These are phyloP conservation scores for Gasterosteus nipponicus DNA, from an alignment of 2,113 vertebrate genomes.

Conservation along the genomic window DNA sequence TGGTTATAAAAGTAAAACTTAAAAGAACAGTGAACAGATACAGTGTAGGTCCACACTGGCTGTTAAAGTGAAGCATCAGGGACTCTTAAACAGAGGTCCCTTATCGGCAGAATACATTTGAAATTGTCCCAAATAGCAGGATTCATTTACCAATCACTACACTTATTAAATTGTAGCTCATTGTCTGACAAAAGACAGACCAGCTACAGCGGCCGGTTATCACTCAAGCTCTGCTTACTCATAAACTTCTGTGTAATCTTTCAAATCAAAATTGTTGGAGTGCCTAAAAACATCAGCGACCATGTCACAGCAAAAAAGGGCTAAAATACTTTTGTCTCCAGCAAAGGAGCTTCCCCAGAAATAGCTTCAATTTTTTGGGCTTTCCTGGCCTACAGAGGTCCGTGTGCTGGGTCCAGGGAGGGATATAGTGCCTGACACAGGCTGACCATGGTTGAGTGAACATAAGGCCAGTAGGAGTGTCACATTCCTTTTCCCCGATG, in stretches of 20 bases:
- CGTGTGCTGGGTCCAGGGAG: conserved; percentile 12
- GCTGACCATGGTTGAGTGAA: conserved; percentile 37
- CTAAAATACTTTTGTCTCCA: conserved; percentile 9
- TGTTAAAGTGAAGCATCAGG: conserved; percentile 32
- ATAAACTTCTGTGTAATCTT: conserved; percentile 36
- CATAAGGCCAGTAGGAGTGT: conserved; percentile 21
- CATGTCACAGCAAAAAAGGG: conserved; percentile 24
- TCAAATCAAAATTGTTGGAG: conserved; percentile 59
- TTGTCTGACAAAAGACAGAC: conserved; percentile 43
- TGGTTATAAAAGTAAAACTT: conserved; percentile 50
- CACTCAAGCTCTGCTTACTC: conserved; percentile 21
- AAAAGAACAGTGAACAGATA: conserved; percentile 21
- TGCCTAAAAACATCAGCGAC: conserved; percentile 38
- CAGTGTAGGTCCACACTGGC: neutral
- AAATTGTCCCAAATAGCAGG: conserved; percentile 14
- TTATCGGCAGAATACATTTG: neutral
- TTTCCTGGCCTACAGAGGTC: conserved; percentile 30
- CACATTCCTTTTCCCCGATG: conserved; percentile 29
- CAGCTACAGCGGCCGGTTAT: conserved; percentile 36
- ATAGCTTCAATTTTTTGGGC: conserved; percentile 33
- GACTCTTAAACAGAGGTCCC: conserved; percentile 1
- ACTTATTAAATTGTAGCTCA: conserved; percentile 25
- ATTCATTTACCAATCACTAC: conserved; percentile 17
- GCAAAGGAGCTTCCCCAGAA: conserved; percentile 20
- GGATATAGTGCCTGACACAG: conserved; percentile 24